Evolutionary conservation across 2,888 invertebrate genomes (phyloP).

Genomic region (Torymus aiolomorphi): DNA sequence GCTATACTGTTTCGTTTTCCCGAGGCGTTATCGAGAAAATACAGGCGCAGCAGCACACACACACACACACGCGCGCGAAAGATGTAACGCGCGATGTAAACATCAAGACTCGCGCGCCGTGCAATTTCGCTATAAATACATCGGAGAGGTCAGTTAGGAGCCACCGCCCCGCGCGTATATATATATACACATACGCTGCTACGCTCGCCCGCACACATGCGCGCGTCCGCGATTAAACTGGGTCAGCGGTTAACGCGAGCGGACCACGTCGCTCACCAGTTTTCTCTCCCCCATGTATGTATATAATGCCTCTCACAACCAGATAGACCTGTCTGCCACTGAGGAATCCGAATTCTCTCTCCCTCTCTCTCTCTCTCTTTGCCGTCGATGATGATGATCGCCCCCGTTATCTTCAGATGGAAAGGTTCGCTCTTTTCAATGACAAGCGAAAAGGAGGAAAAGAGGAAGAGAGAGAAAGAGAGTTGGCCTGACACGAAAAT

Average conservation of each 20-base stretch:
- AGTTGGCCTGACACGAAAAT: no score
- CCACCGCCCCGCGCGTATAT: no score
- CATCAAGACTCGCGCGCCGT: constrained; percentile 10
- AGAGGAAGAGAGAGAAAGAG: no score
- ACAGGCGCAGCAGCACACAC: constrained; percentile 1
- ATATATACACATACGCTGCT: neutral
- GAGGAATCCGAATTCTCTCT: neutral
- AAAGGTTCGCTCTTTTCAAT: no score
- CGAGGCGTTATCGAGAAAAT: constrained; percentile 36
- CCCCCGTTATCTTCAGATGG: constrained; percentile 2
- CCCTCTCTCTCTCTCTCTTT: no score
- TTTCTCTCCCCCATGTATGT: no score
- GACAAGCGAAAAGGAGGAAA: no score
- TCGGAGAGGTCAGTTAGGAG: constrained; percentile 35
- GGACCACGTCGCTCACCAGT: no score
- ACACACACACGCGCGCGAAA: neutral
- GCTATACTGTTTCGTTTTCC: neutral
- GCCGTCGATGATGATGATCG: no score
- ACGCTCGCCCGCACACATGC: neutral
- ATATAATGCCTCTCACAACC: neutral
- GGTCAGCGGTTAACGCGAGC: constrained; percentile 38
- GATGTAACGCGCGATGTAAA: constrained; percentile 37
- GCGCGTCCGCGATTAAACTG: constrained; percentile 40
- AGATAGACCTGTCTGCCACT: neutral
- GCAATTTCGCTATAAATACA: constrained; percentile 51